Evolutionary conservation across 2,797 vertebrate species (phyloP), one percentile per base, ranked within the genome.

Genomic region (Galago senegalensis): DNA sequence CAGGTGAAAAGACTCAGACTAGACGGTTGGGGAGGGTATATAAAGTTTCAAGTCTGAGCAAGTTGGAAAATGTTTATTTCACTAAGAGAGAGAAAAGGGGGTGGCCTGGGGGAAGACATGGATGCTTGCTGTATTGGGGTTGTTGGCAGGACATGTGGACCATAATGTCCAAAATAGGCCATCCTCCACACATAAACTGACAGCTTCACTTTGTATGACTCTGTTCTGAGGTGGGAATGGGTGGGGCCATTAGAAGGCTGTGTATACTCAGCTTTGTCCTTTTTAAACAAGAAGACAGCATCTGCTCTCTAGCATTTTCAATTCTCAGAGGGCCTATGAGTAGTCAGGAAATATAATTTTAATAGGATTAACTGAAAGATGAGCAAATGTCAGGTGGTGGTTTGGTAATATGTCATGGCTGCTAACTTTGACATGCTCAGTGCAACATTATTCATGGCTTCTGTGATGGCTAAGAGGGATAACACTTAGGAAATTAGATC

Each of bases 401-500:
- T 83, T 93, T 95, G 94, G 93, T 89, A 96, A 60, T 94, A 91
- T 72, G 84, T 97, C 96, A 86, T 56, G 58, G 81, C 65, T 90
- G 96, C 94, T 96, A 91, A 96, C 72, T 97, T 91, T 89, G 93
- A 94, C 96, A 95, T 84, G 73, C 65, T 96, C 94, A 96, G 89
- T 96, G 65, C 92, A 46, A 73, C 87, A 34, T 94, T 95, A 96
- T 90, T 96, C 87, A 97, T 96, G 94, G 76, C 89, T 93, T 96
- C 76, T 94, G 89, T 87, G 91, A 80, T 69, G 91, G 81, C 69
- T 96, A 65, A 96, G 87, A 94, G 93, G 80, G 72, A 81, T 85
- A 95, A 89, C 95, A 93, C 70, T 97, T 95, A 96, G 93, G 91
- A 97, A 97, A 96, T 97, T 88, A 95, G 73, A 97, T 89, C 63